Evolutionary conservation across 1,140 invertebrate genomes (phyloP).

Genomic region (Drosophila punjabiensis): DNA sequence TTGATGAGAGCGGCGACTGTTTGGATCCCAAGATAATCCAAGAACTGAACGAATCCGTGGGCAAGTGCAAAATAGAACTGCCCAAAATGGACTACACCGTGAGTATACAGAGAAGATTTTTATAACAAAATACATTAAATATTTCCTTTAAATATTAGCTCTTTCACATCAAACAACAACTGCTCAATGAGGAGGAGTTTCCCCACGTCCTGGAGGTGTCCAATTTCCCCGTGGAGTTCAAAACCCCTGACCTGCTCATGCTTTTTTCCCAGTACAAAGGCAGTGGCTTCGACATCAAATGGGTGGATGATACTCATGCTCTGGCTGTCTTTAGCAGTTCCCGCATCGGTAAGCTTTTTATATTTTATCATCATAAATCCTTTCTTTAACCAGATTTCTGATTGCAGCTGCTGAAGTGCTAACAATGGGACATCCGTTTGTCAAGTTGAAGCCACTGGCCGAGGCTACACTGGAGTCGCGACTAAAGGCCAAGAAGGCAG

Average conservation of each 20-base stretch:
- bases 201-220: conserved; percentile 95
- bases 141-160: conserved; percentile 39
- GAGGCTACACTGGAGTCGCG: conserved; percentile 93
- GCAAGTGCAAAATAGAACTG: conserved; percentile 91
- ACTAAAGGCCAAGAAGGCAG: conserved; percentile 90
- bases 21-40: conserved; percentile 91
- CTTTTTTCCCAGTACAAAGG: conserved; percentile 91
- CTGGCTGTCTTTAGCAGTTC: conserved; percentile 94
- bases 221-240: conserved; percentile 93
- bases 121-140: not conserved
- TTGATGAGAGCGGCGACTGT: conserved; percentile 93
- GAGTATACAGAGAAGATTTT: conserved; percentile 7
- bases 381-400: not conserved
- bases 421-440: conserved; percentile 89
- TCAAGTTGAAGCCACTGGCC: conserved; percentile 92
- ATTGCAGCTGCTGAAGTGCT: conserved; percentile 92
- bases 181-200: conserved; percentile 89
- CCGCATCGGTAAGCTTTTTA: conserved; percentile 88
- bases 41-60: conserved; percentile 91
- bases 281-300: conserved; percentile 94
- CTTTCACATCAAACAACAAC: conserved; percentile 84
- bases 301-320: conserved; percentile 97
- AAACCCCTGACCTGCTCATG: conserved; percentile 92
- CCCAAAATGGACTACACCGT: conserved; percentile 90
- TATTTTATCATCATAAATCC: not conserved